Evolutionary conservation across 2,888 invertebrate genomes (phyloP).

Genomic region (Junonia oenone): DNA sequence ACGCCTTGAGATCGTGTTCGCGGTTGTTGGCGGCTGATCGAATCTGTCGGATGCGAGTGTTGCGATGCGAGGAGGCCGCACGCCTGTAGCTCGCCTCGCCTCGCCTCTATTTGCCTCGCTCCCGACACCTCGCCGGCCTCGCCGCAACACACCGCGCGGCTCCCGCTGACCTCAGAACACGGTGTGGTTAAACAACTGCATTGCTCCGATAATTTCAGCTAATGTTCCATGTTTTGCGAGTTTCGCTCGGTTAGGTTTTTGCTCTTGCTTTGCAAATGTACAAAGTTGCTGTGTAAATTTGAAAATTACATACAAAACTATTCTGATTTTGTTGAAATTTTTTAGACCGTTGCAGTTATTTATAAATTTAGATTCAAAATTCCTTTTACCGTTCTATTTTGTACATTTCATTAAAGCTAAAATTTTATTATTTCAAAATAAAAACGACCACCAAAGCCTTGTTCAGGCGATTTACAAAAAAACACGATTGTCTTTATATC

Average conservation of each 20-base stretch:
- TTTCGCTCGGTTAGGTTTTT: constrained; percentile 6
- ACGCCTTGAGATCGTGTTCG: constrained; percentile 50
- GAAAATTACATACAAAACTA: neutral
- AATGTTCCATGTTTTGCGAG: constrained; percentile 4
- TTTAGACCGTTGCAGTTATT: too few relatives aligned
- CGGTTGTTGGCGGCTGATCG: constrained; percentile 52
- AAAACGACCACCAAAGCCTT: neutral
- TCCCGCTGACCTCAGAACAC: constrained; percentile 1
- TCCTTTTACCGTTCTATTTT: neutral
- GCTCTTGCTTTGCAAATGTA: too few relatives aligned
- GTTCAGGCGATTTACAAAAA: neutral
- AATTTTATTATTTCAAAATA: neutral
- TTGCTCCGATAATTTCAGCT: constrained; percentile 4
- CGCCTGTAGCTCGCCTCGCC: constrained; percentile 5
- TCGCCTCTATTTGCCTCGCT: constrained; percentile 26
- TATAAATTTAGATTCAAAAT: neutral
- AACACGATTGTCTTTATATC: neutral
- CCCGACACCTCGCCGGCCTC: constrained; percentile 22
- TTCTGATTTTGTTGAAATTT: too few relatives aligned
- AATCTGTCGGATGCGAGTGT: constrained; percentile 50
- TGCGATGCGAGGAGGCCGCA: constrained; percentile 34
- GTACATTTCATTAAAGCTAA: neutral
- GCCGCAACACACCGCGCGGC: constrained; percentile 7
- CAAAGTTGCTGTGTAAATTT: neutral
- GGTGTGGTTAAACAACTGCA: neutral